Conservation (phyloP, 1,140 invertebrate species). For the Frieseomelitta varia region DNA sequence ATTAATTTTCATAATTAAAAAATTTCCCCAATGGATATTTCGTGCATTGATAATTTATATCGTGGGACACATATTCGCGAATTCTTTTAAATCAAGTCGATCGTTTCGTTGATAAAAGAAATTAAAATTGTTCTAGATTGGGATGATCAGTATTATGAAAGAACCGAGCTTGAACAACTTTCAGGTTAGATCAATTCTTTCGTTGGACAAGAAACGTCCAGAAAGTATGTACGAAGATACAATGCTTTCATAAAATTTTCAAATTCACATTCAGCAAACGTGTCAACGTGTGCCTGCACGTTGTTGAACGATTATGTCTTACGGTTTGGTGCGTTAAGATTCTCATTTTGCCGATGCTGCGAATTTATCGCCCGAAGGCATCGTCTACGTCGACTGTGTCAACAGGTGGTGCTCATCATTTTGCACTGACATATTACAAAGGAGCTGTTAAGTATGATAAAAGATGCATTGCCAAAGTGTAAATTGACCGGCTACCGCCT, state of each 20-base stretch:
- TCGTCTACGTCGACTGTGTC: conserved; percentile 54
- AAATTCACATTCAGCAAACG: too few species aligned
- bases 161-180: not conserved
- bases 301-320: conserved; percentile 45
- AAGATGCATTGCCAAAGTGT: conserved; percentile 56
- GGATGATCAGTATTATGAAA: not conserved
- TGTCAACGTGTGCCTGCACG: not conserved
- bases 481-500: conserved; percentile 35
- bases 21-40: too few species aligned
- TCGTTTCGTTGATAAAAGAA: not conserved
- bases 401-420: conserved; percentile 67
- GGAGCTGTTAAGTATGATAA: conserved; percentile 51
- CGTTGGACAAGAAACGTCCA: not conserved
- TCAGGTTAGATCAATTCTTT: not conserved
- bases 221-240: too few species aligned
- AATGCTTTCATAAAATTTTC: not conserved
- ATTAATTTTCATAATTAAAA: too few species aligned
- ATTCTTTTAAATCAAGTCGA: too few species aligned
- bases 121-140: not conserved
- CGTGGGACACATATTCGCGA: too few species aligned
- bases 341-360: conserved; percentile 26
- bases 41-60: too few species aligned
- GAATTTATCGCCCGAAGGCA: conserved; percentile 59
- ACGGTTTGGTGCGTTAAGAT: conserved; percentile 52
- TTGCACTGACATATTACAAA: conserved; percentile 57